Conservation (phyloP, 2,797 vertebrate genomes). For the Lates japonicus region DNA sequence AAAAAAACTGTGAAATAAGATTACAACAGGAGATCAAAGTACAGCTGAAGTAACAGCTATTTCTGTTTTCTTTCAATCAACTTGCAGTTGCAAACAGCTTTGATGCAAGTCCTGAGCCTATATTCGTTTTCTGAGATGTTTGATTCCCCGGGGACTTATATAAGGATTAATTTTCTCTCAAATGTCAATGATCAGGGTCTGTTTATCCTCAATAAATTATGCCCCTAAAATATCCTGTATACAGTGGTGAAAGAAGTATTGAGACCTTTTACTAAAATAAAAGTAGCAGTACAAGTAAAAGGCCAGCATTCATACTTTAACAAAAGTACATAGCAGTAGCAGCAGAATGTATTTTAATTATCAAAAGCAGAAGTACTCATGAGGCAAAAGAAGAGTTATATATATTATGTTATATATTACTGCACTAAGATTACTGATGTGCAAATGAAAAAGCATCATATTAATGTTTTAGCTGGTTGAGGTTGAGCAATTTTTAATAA, state of each 20-base stretch:
- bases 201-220: neutral
- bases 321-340: neutral
- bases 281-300: neutral
- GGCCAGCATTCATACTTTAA: neutral
- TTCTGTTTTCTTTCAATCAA: constrained; percentile 53
- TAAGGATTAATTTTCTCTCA: neutral
- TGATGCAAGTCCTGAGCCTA: neutral
- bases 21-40: constrained; percentile 20
- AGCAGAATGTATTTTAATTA: neutral
- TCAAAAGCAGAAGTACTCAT: neutral
- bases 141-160: neutral
- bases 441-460: neutral
- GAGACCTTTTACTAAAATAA: neutral
- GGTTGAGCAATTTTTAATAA: neutral
- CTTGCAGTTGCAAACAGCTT: constrained; percentile 41
- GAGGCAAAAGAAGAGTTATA: no score
- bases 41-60: constrained; percentile 40
- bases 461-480: neutral
- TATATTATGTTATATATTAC: neutral
- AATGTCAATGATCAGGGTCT: neutral
- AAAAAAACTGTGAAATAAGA: constrained; percentile 30
- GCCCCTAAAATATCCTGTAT: neutral
- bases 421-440: neutral
- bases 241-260: neutral
- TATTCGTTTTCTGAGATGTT: neutral